A percentile compares a stretch with the other conserved stretches of the same genome.
phyloP scores from a whole-genome alignment of 92 coral and sea anemone species.

The Parazoanthus swiftii region DNA sequence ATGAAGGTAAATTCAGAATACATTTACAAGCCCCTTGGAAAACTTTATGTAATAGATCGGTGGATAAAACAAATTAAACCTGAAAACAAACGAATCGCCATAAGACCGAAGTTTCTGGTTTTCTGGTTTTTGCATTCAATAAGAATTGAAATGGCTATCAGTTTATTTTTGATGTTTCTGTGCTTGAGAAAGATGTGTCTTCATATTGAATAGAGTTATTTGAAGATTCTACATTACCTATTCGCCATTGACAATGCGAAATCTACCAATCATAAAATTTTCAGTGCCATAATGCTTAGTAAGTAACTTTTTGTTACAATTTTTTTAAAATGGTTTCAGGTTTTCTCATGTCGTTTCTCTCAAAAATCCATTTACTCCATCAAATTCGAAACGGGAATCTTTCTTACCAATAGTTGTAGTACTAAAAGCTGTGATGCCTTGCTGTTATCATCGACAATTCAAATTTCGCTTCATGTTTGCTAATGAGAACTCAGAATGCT shows the following conservation, averaged over 20 bases:
- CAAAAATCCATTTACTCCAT: background rate
- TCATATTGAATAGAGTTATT: too few relatives aligned
- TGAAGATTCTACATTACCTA: background rate
- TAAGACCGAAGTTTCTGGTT: background rate
- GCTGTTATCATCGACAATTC: background rate
- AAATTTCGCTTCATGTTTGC: background rate
- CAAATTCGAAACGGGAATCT: background rate
- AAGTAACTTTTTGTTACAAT: background rate
- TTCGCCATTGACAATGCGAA: background rate
- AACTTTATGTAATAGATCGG: background rate
- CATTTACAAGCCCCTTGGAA: background rate
- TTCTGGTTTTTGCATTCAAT: background rate
- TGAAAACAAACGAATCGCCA: too few relatives aligned
- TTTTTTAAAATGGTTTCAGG: background rate
- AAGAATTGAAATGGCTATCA: background rate
- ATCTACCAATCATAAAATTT: background rate
- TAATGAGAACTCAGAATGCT: background rate
- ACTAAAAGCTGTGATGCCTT: background rate
- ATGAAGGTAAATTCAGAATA: too few relatives aligned
- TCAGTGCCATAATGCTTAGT: background rate
- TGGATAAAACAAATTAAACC: too few relatives aligned
- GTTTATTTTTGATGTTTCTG: background rate
- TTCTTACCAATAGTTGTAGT: slow-evolving; percentile 3
- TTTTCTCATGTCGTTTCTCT: background rate
- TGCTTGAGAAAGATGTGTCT: background rate